Percentiles rank a stretch among this genome's conserved stretches.
These are phyloP conservation scores for Callimorpha dominula DNA, from an alignment of 2,888 invertebrate species.

Conservation along the genomic window DNA sequence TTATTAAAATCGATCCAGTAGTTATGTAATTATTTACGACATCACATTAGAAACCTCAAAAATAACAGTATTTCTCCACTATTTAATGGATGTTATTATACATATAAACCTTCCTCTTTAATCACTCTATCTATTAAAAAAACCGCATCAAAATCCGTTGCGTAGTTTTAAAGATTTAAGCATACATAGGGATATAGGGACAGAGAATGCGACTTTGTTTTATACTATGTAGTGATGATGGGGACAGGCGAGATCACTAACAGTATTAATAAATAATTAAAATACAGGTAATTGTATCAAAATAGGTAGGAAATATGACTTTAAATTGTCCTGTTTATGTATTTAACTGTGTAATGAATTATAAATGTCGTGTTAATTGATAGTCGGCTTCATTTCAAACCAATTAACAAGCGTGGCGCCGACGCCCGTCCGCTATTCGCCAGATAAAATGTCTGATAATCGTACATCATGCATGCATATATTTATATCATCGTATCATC, in stretches of 20 bases:
- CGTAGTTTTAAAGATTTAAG: too few relatives aligned
- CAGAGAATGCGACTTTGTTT: too few relatives aligned
- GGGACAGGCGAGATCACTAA: background rate
- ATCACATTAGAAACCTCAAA: too few relatives aligned
- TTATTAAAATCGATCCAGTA: too few relatives aligned
- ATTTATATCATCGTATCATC: conserved; percentile 45
- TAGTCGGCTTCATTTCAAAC: conserved; percentile 63
- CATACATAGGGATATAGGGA: too few relatives aligned
- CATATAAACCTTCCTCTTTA: too few relatives aligned
- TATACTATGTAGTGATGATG: too few relatives aligned
- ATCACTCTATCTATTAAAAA: too few relatives aligned
- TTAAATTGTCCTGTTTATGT: conserved; percentile 27
- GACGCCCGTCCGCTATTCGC: conserved; percentile 55
- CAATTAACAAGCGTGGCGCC: conserved; percentile 68
- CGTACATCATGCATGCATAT: conserved; percentile 12
- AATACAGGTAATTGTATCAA: background rate
- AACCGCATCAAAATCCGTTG: too few relatives aligned
- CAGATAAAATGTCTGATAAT: conserved; percentile 69
- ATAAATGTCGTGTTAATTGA: conserved; percentile 62
- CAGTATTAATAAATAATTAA: background rate
- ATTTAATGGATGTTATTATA: too few relatives aligned
- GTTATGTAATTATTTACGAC: too few relatives aligned
- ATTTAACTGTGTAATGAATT: conserved; percentile 46
- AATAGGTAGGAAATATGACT: background rate
- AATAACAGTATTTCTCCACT: too few relatives aligned